Conservation (phyloP, 2,888 invertebrate species). For the Andricus curvator region DNA sequence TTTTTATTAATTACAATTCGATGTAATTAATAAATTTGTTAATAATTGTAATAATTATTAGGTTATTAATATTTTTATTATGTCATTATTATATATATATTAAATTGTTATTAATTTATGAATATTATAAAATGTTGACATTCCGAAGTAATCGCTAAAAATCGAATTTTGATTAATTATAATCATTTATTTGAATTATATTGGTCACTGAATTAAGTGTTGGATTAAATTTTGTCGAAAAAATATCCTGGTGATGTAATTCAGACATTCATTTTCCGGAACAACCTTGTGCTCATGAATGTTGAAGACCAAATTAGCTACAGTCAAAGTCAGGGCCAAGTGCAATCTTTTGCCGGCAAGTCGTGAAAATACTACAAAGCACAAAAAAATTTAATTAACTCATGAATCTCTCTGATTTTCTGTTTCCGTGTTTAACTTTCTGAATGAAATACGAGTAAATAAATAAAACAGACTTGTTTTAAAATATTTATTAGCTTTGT, state of each 20-base stretch:
- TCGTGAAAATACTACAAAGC: neutral
- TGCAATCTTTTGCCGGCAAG: neutral
- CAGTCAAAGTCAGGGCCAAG: slow-evolving; percentile 20
- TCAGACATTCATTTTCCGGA: neutral
- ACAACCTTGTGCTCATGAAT: neutral
- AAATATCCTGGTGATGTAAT: neutral
- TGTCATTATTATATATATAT: too few relatives aligned
- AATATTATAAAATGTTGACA: too few relatives aligned
- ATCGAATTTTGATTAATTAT: too few relatives aligned
- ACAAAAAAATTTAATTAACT: neutral
- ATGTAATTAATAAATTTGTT: too few relatives aligned
- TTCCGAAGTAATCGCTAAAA: too few relatives aligned
- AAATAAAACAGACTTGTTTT: neutral
- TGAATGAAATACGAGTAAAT: neutral
- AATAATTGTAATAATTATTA: too few relatives aligned
- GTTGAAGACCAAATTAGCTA: slow-evolving; percentile 12
- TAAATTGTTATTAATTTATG: too few relatives aligned
- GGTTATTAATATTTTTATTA: too few relatives aligned
- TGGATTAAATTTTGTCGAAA: neutral
- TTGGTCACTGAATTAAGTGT: neutral
- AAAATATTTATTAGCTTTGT: neutral
- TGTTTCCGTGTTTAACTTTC: neutral
- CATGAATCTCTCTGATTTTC: neutral
- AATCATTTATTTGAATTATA: neutral
- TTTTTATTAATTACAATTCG: too few relatives aligned